phyloP scores from a whole-genome alignment of 2,797 vertebrate genomes.

The Chloroceryle amazona region DNA sequence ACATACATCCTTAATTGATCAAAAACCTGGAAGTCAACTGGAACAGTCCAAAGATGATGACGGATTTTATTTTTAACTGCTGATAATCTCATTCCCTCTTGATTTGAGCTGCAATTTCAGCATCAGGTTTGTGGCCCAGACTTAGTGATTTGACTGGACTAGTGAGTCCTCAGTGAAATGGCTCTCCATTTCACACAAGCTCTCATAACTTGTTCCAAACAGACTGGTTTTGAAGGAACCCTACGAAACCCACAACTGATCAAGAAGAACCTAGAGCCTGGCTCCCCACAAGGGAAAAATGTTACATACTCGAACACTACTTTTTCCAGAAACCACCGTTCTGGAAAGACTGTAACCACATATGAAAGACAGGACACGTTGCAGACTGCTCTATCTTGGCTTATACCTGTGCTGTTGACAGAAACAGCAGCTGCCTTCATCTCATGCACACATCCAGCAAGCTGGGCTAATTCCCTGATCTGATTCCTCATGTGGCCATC shows the following conservation, averaged over 20 bases:
- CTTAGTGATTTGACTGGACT: background rate
- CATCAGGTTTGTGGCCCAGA: background rate
- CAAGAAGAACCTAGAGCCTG: background rate
- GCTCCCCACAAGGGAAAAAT: background rate
- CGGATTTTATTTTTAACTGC: background rate
- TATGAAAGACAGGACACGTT: background rate
- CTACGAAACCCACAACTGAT: accelerated
- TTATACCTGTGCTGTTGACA: background rate
- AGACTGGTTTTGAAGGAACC: background rate
- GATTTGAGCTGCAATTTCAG: background rate
- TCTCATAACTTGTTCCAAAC: accelerated
- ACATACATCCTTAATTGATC: background rate
- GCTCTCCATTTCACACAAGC: background rate
- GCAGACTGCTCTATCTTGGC: background rate
- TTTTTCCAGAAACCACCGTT: background rate
- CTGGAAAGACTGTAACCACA: background rate
- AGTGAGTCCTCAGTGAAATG: background rate
- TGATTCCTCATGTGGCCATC: background rate
- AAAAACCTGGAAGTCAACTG: background rate
- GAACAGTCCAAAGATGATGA: background rate
- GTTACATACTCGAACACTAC: background rate
- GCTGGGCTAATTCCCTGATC: background rate
- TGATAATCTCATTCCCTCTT: background rate
- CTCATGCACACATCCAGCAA: background rate
- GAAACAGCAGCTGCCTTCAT: background rate